Percentiles rank a stretch among this genome's conserved stretches.
Conservation (phyloP, 2,888 invertebrate species). For the Archips crataeganus region DNA sequence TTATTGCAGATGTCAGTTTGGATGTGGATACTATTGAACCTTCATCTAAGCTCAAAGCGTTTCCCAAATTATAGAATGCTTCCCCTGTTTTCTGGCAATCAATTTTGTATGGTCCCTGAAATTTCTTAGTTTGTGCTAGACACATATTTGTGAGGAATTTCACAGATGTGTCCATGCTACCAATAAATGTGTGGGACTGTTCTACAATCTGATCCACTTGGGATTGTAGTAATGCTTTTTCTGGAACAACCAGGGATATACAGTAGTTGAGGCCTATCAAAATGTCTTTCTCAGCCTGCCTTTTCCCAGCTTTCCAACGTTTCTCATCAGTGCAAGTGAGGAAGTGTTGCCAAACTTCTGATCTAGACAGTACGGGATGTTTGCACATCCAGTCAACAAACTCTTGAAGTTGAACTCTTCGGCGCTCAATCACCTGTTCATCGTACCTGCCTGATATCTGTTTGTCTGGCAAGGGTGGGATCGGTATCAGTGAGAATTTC, state of each 20-base stretch:
- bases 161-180: slow-evolving; percentile 94
- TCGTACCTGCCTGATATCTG: slow-evolving; percentile 99
- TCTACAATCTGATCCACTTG: slow-evolving; percentile 94
- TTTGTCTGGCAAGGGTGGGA: slow-evolving; percentile 99
- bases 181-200: slow-evolving; percentile 92
- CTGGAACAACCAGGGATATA: slow-evolving; percentile 94
- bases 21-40: slow-evolving; percentile 87
- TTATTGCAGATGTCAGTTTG: slow-evolving; percentile 92
- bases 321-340: slow-evolving; percentile 98
- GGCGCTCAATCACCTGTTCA: slow-evolving; percentile 97
- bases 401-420: slow-evolving; percentile 96
- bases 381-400: slow-evolving; percentile 98
- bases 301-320: slow-evolving; percentile 98
- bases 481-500: slow-evolving; percentile 97
- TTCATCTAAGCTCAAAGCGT: slow-evolving; percentile 93
- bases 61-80: slow-evolving; percentile 93
- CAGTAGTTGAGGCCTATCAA: slow-evolving; percentile 96
- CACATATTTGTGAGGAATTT: slow-evolving; percentile 93
- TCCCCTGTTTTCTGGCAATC: slow-evolving; percentile 97
- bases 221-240: slow-evolving; percentile 90
- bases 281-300: slow-evolving; percentile 97
- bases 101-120: slow-evolving; percentile 93
- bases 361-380: slow-evolving; percentile 96
- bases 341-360: slow-evolving; percentile 98
- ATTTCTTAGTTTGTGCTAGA: slow-evolving; percentile 94